Percentiles rank a stretch among this genome's conserved stretches.
phyloP scores from a whole-genome alignment of 2,797 vertebrate species.

The Bradypodion pumilum region DNA sequence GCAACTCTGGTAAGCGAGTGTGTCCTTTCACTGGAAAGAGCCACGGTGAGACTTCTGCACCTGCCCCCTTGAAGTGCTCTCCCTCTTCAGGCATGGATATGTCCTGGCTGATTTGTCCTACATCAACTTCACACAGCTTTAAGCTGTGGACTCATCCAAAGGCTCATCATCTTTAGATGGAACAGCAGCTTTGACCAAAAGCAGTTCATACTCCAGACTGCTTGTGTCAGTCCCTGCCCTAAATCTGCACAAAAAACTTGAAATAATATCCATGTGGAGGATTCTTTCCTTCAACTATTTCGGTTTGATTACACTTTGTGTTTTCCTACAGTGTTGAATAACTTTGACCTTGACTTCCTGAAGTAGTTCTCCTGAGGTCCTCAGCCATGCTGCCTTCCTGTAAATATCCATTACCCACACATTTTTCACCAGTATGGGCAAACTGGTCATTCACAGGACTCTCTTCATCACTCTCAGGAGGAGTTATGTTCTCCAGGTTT shows the following conservation, averaged over 20 bases:
- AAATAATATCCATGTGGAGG: rapidly evolving
- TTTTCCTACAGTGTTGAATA: not conserved
- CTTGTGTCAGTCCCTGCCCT: not conserved
- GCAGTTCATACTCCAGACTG: not conserved
- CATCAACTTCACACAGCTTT: rapidly evolving
- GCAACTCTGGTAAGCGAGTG: too few relatives aligned
- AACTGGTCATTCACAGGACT: too few relatives aligned
- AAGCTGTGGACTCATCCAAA: not conserved
- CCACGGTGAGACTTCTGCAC: too few relatives aligned
- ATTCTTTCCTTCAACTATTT: rapidly evolving
- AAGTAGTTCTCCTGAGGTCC: rapidly evolving
- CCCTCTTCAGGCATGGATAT: too few relatives aligned
- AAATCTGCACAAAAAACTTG: not conserved
- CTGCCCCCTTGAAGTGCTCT: too few relatives aligned
- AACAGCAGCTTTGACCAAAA: not conserved
- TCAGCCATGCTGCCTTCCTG: rapidly evolving
- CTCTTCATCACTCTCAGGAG: conserved; percentile 29
- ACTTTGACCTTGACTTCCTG: not conserved
- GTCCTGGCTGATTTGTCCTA: too few relatives aligned
- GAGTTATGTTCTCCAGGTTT: conserved; percentile 21
- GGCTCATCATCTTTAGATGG: rapidly evolving
- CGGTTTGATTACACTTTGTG: not conserved
- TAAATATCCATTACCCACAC: too few relatives aligned
- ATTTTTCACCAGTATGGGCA: too few relatives aligned
- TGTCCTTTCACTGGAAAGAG: too few relatives aligned